phyloP scores from a whole-genome alignment of 2,113 vertebrate species.

The Eretmochelys imbricata region DNA sequence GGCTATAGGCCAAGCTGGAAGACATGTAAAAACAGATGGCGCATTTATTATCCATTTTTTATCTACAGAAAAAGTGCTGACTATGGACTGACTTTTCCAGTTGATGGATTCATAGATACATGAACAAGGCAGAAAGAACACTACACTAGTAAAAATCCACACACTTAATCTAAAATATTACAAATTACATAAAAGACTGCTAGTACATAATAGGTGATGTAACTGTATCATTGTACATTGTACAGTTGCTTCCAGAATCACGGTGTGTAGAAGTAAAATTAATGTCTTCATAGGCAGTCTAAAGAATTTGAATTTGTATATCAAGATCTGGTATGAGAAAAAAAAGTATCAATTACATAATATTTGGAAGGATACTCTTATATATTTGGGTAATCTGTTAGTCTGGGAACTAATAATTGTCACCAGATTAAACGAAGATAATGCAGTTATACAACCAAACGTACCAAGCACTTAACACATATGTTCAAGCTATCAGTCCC shows the following conservation, averaged over 20 bases:
- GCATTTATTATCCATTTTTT: neutral
- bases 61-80: neutral
- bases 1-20: too few relatives aligned
- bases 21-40: neutral
- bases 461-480: too few relatives aligned
- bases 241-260: neutral
- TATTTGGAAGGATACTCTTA: too few relatives aligned
- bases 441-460: too few relatives aligned
- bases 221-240: neutral
- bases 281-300: neutral
- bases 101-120: neutral
- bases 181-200: neutral
- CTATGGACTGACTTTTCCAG: neutral
- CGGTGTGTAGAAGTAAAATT: neutral
- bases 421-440: too few relatives aligned
- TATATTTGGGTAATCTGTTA: too few relatives aligned
- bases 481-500: too few relatives aligned
- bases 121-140: neutral
- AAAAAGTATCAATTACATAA: too few relatives aligned
- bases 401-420: too few relatives aligned
- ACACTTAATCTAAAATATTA: neutral
- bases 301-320: neutral
- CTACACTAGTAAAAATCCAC: fast-evolving
- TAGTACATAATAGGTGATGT: neutral
- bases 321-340: too few relatives aligned